Conservation (phyloP, 2,797 vertebrate species). For the Fundulus diaphanus region DNA sequence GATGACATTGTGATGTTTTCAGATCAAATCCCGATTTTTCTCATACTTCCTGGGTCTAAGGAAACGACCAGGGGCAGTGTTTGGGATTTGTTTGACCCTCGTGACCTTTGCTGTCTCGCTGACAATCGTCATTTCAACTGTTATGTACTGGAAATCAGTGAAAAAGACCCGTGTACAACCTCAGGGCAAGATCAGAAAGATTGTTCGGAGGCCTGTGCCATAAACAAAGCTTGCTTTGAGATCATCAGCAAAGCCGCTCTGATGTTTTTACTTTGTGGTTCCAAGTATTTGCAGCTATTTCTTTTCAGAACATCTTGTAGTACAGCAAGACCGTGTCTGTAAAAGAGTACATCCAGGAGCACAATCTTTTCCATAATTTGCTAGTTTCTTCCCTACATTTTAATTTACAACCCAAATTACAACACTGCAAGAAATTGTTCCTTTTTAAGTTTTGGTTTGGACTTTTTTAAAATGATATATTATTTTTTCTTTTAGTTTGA, state of each 20-base stretch:
- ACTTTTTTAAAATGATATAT: neutral
- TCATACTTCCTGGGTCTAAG: conserved; percentile 91
- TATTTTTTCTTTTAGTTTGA: neutral
- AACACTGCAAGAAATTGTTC: conserved; percentile 6
- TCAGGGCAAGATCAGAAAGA: conserved; percentile 93
- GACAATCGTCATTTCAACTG: conserved; percentile 89
- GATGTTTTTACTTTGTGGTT: conserved; percentile 36
- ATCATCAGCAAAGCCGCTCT: conserved; percentile 55
- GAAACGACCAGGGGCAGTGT: conserved; percentile 88
- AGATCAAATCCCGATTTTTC: conserved; percentile 92
- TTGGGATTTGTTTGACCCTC: conserved; percentile 88
- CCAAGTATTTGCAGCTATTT: conserved; percentile 41
- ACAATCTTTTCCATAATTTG: conserved; percentile 56
- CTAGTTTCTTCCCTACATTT: neutral
- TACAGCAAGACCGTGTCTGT: conserved; percentile 83
- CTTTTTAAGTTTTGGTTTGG: neutral
- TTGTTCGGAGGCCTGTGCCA: conserved; percentile 82
- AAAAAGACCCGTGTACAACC: conserved; percentile 89
- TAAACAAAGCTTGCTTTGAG: conserved; percentile 71
- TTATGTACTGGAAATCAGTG: conserved; percentile 91
- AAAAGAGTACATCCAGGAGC: conserved; percentile 89
- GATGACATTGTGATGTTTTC: conserved; percentile 80
- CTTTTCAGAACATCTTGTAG: conserved; percentile 45
- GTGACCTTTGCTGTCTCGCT: conserved; percentile 85
- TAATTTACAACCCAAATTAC: neutral